These are phyloP conservation scores for Ptychodera flava DNA, from an alignment of 35 echinoderm and acorn worm species.

Conservation along the genomic window DNA sequence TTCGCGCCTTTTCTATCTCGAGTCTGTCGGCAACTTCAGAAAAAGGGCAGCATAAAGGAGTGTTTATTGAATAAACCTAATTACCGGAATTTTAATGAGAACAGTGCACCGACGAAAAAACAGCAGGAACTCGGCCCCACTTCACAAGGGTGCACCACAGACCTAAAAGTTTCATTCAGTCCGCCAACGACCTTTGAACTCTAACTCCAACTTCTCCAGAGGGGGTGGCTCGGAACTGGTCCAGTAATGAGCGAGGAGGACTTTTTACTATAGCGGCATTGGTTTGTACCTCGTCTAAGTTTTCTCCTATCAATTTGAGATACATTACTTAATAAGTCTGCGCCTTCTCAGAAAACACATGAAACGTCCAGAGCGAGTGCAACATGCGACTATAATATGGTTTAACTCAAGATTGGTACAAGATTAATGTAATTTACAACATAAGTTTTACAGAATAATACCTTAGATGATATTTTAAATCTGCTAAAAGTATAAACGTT, in stretches of 20 bases:
- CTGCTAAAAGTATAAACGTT: no score
- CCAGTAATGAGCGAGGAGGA: background rate
- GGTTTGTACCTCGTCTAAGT: no score
- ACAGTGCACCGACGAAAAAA: background rate
- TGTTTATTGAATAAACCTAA: background rate
- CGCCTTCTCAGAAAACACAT: no score
- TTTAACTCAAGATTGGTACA: no score
- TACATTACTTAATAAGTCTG: no score
- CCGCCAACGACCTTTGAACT: background rate
- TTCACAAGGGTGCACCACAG: background rate
- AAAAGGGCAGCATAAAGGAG: background rate
- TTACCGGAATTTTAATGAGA: background rate
- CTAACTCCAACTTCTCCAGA: background rate
- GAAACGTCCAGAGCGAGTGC: no score
- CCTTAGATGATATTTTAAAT: no score
- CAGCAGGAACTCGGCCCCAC: background rate
- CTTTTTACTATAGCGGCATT: no score
- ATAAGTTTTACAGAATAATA: no score
- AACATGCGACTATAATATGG: no score
- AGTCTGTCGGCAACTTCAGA: background rate
- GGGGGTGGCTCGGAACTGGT: background rate
- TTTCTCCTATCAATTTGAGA: no score
- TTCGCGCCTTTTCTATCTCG: background rate
- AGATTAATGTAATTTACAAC: no score
- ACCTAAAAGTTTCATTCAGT: background rate